A percentile compares a stretch with the other conserved stretches of the same genome.
Evolutionary conservation across 2,113 vertebrate species (phyloP).

Genomic region (Clarias batrachus): DNA sequence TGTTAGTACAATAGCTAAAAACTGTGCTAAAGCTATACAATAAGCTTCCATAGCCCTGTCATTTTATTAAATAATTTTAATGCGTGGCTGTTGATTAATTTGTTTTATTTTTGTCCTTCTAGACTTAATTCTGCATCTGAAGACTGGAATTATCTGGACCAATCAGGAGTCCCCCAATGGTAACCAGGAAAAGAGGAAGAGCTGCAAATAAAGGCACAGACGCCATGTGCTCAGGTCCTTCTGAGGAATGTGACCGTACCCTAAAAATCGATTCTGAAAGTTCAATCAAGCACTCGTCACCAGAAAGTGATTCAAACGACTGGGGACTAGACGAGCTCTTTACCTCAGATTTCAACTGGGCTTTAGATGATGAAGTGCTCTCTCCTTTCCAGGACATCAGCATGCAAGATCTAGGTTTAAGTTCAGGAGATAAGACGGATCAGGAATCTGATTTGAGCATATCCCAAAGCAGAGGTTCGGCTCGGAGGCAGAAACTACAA

Average conservation of each 20-base stretch:
- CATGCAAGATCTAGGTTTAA: slow-evolving; percentile 42
- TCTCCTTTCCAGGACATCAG: slow-evolving; percentile 45
- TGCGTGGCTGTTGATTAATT: neutral
- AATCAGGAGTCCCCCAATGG: slow-evolving; percentile 59
- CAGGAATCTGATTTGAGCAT: slow-evolving; percentile 32
- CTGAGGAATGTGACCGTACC: slow-evolving; percentile 47
- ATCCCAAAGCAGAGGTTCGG: slow-evolving; percentile 36
- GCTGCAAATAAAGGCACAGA: slow-evolving; percentile 31
- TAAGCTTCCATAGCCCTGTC: neutral
- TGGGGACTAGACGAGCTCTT: slow-evolving; percentile 69
- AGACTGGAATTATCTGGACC: neutral
- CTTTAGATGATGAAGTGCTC: slow-evolving; percentile 53
- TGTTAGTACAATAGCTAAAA: neutral
- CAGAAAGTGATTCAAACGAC: slow-evolving; percentile 55
- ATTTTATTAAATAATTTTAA: neutral
- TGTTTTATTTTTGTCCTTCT: neutral
- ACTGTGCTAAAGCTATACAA: neutral
- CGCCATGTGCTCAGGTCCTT: slow-evolving; percentile 4
- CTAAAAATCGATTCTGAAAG: slow-evolving; percentile 43
- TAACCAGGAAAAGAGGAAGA: slow-evolving; percentile 73
- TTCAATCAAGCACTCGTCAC: slow-evolving; percentile 22
- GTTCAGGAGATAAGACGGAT: slow-evolving; percentile 28
- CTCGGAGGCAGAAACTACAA: slow-evolving; percentile 47
- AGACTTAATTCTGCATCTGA: neutral
- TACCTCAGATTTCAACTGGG: slow-evolving; percentile 65